Conservation (phyloP, 53 echinoderm and acorn worm species). For the Mesocentrotus franciscanus region DNA sequence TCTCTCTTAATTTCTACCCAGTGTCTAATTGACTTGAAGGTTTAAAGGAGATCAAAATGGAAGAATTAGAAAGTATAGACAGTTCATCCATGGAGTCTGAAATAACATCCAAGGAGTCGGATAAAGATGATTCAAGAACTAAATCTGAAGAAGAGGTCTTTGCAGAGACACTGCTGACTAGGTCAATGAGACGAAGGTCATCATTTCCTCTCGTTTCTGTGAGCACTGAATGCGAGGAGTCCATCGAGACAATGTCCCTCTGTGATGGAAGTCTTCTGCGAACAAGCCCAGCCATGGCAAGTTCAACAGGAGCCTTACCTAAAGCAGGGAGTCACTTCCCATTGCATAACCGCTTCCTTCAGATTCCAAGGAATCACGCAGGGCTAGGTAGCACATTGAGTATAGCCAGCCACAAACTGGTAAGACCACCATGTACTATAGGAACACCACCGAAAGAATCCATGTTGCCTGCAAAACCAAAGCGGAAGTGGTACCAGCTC, state of each 20-base stretch:
- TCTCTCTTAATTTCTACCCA: background rate
- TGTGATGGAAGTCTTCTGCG: conserved; percentile 21
- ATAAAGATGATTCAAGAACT: conserved; percentile 29
- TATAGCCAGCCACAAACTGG: conserved; percentile 42
- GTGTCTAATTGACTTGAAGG: background rate
- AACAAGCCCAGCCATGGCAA: background rate
- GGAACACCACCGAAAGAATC: background rate
- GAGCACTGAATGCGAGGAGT: background rate
- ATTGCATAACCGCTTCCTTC: background rate
- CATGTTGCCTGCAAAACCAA: background rate
- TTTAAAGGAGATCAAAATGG: conserved; percentile 36
- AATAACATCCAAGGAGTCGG: background rate
- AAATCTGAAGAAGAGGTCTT: conserved; percentile 51
- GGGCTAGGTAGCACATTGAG: conserved; percentile 51
- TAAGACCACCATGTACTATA: background rate
- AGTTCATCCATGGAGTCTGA: background rate
- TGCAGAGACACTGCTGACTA: background rate
- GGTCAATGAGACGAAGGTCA: background rate
- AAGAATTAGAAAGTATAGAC: conserved; percentile 34
- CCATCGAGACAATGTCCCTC: conserved; percentile 17
- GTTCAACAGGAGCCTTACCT: conserved; percentile 14
- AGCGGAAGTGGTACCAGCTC: conserved; percentile 76
- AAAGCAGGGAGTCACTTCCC: background rate
- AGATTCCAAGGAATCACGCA: background rate
- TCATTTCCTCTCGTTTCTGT: conserved; percentile 51